These are phyloP conservation scores for Solenodon paradoxus DNA, from an alignment of 2,113 vertebrate species.

Conservation along the genomic window DNA sequence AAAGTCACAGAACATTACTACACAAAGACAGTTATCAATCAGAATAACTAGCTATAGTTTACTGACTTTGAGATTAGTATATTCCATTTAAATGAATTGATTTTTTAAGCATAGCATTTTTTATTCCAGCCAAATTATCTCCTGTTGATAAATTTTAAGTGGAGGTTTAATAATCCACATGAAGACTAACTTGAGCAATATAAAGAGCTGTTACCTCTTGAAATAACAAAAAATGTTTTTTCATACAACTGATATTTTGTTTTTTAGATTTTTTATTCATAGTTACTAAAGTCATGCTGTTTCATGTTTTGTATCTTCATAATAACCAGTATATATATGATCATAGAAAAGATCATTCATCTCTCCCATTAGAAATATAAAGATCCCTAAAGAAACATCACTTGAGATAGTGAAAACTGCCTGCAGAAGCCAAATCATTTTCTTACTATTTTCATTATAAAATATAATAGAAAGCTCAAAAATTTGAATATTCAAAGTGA, in stretches of 20 bases:
- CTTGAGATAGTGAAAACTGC: neutral
- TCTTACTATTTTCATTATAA: slow-evolving; percentile 36
- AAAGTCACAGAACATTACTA: neutral
- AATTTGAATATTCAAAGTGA: slow-evolving; percentile 58
- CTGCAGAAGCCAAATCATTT: neutral
- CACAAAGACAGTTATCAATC: slow-evolving; percentile 21
- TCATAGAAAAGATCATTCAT: neutral
- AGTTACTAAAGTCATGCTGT: neutral
- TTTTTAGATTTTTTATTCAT: neutral
- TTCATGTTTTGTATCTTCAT: neutral
- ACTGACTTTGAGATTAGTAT: slow-evolving; percentile 46
- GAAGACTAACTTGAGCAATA: neutral
- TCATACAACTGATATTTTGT: neutral
- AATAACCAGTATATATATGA: neutral
- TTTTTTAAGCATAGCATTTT: slow-evolving; percentile 22
- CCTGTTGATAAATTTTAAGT: slow-evolving; percentile 19
- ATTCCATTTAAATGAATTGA: slow-evolving; percentile 2
- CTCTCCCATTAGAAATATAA: neutral
- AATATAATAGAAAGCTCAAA: neutral
- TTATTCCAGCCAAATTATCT: slow-evolving; percentile 45
- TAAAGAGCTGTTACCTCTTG: neutral
- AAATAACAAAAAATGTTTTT: slow-evolving; percentile 9
- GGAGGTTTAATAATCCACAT: neutral
- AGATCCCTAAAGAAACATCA: neutral
- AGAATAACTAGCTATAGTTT: slow-evolving; percentile 14